Base-by-base conservation (phyloP, 2,113 vertebrate genomes). In the Oncorhynchus tshawytscha region DNA sequence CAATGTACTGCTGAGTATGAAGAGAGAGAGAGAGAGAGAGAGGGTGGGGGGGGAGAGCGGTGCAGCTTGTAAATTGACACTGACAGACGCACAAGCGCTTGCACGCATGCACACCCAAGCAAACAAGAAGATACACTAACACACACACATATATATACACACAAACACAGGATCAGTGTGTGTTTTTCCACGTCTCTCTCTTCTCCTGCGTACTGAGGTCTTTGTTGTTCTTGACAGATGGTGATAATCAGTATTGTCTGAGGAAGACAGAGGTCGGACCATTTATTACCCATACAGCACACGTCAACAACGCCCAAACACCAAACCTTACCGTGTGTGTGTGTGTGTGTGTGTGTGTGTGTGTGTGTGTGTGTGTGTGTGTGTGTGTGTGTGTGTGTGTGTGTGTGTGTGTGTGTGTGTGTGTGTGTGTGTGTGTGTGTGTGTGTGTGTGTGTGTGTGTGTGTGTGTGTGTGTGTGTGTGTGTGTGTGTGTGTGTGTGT, bases 261-360 rank as follows among this genome's bases (percentile, higher is more conserved):
- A 29, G 62, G 69, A 64, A 72, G 51, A 72, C 62, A 18, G 69
- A 54, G 49, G 7, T 22, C 27, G 18, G 62, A 25, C 18, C 29
- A 67, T 80, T 72, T 76, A 80, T 67, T 76, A 76, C 62, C 69
- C 39, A 64, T 70, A 45, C 29, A 62, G 18, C 49, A 54, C 70
- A 15, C 1, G 49, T 71, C 54, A 73, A 45, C 71, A 73, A 62
- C 59, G 59, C 57, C 59, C 71, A 25, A 62, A 62, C 71, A 39
- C 39, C 67, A 8, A 68, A 9, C 18, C 18, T 5, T 45, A 45
- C 9, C 18, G 20, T 62, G 18, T 45, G 49, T 13, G 64, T 67
- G 66, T 20, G 68, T 48, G 29, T n/a, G 1, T n/a, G 67, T 29
- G 67, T n/a, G 68, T 48, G 29, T n/a, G 1, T n/a, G 67, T 29